Percentiles rank a stretch among this genome's conserved stretches.
phyloP scores from a whole-genome alignment of 2,888 invertebrate species.

The Brachyptera putata region DNA sequence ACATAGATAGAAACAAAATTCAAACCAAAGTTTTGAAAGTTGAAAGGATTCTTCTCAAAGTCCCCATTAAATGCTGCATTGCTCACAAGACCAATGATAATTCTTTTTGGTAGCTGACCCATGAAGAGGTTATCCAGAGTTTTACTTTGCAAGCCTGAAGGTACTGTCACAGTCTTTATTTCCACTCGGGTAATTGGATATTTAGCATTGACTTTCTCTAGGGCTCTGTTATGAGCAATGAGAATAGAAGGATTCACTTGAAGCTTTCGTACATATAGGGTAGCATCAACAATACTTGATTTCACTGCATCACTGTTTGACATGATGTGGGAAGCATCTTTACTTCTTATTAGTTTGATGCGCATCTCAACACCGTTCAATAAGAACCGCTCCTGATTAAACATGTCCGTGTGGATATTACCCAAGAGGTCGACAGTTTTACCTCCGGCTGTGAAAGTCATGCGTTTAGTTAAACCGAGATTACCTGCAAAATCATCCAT shows the following conservation, averaged over 20 bases:
- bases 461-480: conserved; percentile 14
- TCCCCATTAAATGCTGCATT: conserved; percentile 23
- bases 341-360: conserved; percentile 31
- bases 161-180: no score
- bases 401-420: conserved; percentile 16
- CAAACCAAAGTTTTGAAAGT: no score
- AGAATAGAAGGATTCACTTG: conserved; percentile 36
- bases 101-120: conserved; percentile 28
- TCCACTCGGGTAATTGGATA: no score
- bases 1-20: no score
- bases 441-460: background rate
- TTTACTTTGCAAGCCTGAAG: no score
- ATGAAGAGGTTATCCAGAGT: conserved; percentile 27
- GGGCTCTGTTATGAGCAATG: conserved; percentile 35
- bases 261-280: conserved; percentile 34
- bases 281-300: conserved; percentile 33
- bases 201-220: no score
- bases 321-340: conserved; percentile 33
- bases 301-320: conserved; percentile 21
- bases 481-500: conserved; percentile 24
- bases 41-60: no score
- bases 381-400: no score
- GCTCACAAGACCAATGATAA: conserved; percentile 29
- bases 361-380: conserved; percentile 34
- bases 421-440: conserved; percentile 15